Base-by-base conservation (phyloP, 2,113 vertebrate species). In the Lathamus discolor region DNA sequence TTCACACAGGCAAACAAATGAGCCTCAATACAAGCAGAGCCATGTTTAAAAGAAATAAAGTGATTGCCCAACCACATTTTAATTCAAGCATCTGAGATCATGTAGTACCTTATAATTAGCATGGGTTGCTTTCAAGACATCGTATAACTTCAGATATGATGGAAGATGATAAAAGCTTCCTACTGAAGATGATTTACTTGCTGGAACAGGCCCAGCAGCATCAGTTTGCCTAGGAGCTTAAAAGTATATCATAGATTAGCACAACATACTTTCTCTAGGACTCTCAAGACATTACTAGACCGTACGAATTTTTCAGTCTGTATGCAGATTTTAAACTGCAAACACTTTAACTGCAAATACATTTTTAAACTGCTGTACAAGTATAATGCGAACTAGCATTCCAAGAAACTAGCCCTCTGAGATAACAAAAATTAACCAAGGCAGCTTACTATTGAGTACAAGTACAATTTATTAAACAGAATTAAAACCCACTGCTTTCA, bases 131-230 rank as follows among this genome's bases (percentile, higher is more conserved):
- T 99, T 99, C 90, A 99, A 98, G 68, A 99, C 99, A 59, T 99
- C 99, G 1, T 99, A 99, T 48, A 99, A 97, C 95, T 99, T 99
- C 96, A 99, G 98, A 96, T 99, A 99, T 3, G 99, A 98, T 25
- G 99, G 99, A 67, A 99, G 98, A 95, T 99, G 99, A 90, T 98
- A 99, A 98, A 99, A 99, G 91, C 98, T 99, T 90, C 99, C 99
- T 67, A 99, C 63, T 3, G 98, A 98, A 9, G 98, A 98, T 1
- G 99, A 99, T 97, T 99, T 99, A 98, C 98, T 99, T 46, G 98
- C 84, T 19, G 98, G 96, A 57, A 97, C 96, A 59, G 99, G 98
- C 4, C 98, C 98, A 24, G 99, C 82, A 93, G 98, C 88, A 74
- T 99, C 99, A 10, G 97, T 89, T 77, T 98, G 98, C 91, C 99